Conservation (phyloP, 2,888 invertebrate species). For the Endotricha flammealis region DNA sequence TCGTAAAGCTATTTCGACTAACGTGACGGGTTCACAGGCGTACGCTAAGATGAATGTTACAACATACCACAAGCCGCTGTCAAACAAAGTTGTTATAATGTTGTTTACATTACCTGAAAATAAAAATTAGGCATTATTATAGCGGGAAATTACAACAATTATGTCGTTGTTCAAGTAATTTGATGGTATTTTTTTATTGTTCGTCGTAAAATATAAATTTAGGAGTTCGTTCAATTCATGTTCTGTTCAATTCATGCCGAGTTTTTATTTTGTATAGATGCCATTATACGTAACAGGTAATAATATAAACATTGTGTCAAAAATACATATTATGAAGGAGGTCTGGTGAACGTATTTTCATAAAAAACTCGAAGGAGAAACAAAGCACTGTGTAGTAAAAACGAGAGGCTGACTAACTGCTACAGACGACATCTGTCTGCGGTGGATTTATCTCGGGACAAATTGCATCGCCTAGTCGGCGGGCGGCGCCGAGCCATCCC, state of each 20-base stretch:
- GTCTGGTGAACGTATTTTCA: no score
- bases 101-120: constrained; percentile 39
- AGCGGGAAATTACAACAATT: neutral
- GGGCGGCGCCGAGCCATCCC: constrained; percentile 32
- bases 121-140: constrained; percentile 16
- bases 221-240: no score
- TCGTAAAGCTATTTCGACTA: constrained; percentile 55
- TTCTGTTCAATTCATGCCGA: no score
- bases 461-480: constrained; percentile 56
- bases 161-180: no score
- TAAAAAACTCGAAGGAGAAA: no score
- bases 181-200: no score
- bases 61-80: constrained; percentile 44
- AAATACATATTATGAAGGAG: no score
- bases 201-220: no score
- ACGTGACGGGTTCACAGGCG: constrained; percentile 35
- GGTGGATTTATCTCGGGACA: constrained; percentile 68
- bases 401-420: constrained; percentile 40
- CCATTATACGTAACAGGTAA: no score
- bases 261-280: no score
- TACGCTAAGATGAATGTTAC: constrained; percentile 43
- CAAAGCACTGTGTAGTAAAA: constrained; percentile 29
- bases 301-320: no score
- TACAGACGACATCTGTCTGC: constrained; percentile 63
- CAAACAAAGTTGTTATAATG: constrained; percentile 26